These are phyloP conservation scores for Sceloporus tristichus DNA, from an alignment of 2,113 vertebrate species.

Conservation along the genomic window DNA sequence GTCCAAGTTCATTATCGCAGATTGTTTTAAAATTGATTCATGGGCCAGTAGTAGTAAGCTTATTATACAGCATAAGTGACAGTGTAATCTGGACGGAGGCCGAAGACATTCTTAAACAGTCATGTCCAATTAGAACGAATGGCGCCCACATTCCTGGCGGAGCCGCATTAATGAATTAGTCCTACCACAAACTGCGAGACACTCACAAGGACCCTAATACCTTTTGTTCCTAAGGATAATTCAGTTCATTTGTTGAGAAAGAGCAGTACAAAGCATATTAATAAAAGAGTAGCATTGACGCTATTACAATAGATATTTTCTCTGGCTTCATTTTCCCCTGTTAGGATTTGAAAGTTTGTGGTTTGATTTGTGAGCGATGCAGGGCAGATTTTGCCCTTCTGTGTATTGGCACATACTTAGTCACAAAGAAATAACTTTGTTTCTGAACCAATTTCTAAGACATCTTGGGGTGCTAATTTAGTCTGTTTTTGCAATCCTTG, in stretches of 20 bases:
- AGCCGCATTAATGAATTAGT: conserved; percentile 86
- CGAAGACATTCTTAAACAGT: conserved; percentile 81
- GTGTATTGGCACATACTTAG: neutral
- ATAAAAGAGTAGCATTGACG: conserved; percentile 45
- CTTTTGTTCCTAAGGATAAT: conserved; percentile 80
- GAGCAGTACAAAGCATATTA: conserved; percentile 68
- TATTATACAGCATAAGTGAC: conserved; percentile 82
- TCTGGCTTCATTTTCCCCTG: conserved; percentile 44
- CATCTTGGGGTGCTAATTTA: neutral
- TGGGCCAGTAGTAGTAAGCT: conserved; percentile 80
- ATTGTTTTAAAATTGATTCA: conserved; percentile 80
- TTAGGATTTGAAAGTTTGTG: neutral
- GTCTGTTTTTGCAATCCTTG: neutral
- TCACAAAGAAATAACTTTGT: neutral
- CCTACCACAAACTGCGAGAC: conserved; percentile 83
- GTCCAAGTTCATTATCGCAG: conserved; percentile 85
- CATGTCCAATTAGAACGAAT: conserved; percentile 84
- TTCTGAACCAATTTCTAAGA: neutral
- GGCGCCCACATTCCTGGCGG: conserved; percentile 77
- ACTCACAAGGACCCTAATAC: conserved; percentile 76
- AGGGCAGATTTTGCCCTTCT: neutral
- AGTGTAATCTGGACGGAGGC: conserved; percentile 78
- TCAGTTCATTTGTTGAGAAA: conserved; percentile 77
- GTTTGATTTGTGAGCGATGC: neutral
- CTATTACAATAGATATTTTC: conserved; percentile 30